Evolutionary conservation across 2,113 vertebrate genomes (phyloP).

Genomic region (Corythoichthys haematopterus): DNA sequence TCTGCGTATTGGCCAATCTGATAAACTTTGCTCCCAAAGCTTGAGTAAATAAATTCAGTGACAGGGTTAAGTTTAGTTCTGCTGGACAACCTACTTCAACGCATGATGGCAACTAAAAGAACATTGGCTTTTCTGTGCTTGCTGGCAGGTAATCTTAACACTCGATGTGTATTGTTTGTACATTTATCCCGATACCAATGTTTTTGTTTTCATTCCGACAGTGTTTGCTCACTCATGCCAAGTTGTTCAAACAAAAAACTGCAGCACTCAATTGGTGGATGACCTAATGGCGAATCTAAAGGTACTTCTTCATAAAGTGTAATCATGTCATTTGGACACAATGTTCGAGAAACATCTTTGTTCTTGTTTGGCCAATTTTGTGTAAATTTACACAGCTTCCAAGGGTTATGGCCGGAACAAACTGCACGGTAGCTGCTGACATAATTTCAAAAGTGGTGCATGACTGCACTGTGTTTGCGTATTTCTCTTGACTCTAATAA

Average conservation of each 20-base stretch:
- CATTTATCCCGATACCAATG: fast-evolving
- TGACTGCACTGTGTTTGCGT: no score
- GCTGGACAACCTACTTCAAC: not conserved
- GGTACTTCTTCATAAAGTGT: slow-evolving; percentile 14
- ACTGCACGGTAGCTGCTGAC: no score
- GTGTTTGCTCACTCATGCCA: slow-evolving; percentile 6
- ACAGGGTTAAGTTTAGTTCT: not conserved
- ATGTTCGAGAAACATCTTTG: not conserved
- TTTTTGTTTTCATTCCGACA: not conserved
- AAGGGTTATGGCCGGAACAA: no score
- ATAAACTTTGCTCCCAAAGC: slow-evolving; percentile 33
- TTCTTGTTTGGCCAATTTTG: not conserved
- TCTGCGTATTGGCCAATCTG: slow-evolving; percentile 19
- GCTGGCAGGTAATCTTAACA: slow-evolving; percentile 39
- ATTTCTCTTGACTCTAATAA: no score
- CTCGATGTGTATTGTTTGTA: not conserved
- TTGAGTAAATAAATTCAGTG: slow-evolving; percentile 22
- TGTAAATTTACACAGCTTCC: no score
- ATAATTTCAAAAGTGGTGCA: no score
- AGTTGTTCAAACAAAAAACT: fast-evolving
- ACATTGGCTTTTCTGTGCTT: slow-evolving; percentile 9
- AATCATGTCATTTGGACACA: not conserved
- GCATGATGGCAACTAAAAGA: slow-evolving; percentile 15
- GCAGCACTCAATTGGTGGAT: not conserved
- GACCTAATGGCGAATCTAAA: slow-evolving; percentile 4